A percentile compares a stretch with the other conserved stretches of the same genome.
Evolutionary conservation across 2,888 invertebrate genomes (phyloP).

Genomic region (Pandemis heparana): DNA sequence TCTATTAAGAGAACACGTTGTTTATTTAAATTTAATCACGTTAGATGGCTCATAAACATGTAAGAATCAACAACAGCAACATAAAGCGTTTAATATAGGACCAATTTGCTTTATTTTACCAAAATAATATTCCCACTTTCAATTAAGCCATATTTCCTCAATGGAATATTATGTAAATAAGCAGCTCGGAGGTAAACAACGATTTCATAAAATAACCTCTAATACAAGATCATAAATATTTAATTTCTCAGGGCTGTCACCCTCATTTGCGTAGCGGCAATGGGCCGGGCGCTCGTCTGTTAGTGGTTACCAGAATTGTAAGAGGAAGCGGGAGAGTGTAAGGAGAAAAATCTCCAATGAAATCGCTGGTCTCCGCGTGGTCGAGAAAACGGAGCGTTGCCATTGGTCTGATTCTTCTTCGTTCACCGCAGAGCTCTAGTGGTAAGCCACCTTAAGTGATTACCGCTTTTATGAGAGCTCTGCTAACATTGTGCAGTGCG

Average conservation of each 20-base stretch:
- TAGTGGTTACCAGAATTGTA: slow-evolving; percentile 50
- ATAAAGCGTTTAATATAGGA: background rate
- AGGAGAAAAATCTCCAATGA: background rate
- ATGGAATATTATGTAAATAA: slow-evolving; percentile 12
- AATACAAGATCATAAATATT: slow-evolving; percentile 29
- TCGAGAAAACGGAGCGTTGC: background rate
- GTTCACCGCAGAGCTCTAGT: slow-evolving; percentile 44
- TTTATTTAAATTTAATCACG: no score
- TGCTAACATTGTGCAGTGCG: slow-evolving; percentile 65
- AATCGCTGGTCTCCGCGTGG: background rate
- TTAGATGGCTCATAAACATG: no score
- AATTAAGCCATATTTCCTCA: slow-evolving; percentile 23
- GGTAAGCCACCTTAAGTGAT: slow-evolving; percentile 67
- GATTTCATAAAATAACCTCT: slow-evolving; percentile 13
- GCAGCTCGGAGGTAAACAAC: slow-evolving; percentile 15
- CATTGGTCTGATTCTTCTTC: background rate
- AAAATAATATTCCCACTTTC: slow-evolving; percentile 11
- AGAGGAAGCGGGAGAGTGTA: slow-evolving; percentile 42
- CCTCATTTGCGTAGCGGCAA: slow-evolving; percentile 31
- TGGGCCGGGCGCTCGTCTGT: slow-evolving; percentile 18
- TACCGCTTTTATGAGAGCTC: slow-evolving; percentile 69
- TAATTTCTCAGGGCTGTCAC: slow-evolving; percentile 14
- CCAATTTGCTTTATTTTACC: background rate
- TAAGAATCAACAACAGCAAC: background rate
- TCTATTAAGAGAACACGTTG: no score